Evolutionary conservation across 2,113 vertebrate genomes (phyloP).

Genomic region (Baryphthengus martii): DNA sequence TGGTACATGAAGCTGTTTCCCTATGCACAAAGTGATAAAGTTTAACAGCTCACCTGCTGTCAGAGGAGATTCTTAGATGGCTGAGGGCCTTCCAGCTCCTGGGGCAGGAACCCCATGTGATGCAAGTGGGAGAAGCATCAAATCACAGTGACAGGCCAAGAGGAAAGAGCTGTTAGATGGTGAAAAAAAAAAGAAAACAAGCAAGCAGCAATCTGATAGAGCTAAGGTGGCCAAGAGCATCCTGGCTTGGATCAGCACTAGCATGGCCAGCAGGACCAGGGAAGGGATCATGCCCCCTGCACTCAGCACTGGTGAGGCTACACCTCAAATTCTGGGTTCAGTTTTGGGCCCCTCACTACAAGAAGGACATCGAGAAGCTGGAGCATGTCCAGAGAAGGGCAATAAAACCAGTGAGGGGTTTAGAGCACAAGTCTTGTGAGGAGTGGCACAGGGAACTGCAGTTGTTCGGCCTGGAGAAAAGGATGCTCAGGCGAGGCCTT

Average conservation of each 20-base stretch:
- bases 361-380: neutral
- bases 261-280: neutral
- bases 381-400: neutral
- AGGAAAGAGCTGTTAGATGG: neutral
- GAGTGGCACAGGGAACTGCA: neutral
- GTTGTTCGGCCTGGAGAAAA: too few relatives aligned
- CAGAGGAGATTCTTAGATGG: neutral
- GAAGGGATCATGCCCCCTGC: too few relatives aligned
- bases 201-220: neutral
- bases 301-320: neutral
- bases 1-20: neutral
- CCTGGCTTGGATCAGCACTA: neutral
- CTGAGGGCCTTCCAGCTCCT: neutral
- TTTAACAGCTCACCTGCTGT: neutral
- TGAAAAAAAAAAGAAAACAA: neutral
- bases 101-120: neutral
- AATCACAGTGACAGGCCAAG: neutral
- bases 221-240: neutral
- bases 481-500: too few relatives aligned
- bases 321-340: neutral
- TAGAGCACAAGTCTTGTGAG: neutral
- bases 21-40: neutral
- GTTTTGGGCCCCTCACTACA: neutral
- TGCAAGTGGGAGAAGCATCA: fast-evolving
- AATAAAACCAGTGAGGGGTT: neutral